Evolutionary conservation across 2,888 invertebrate genomes (phyloP).

Genomic region (Zaprionus bogoriensis): DNA sequence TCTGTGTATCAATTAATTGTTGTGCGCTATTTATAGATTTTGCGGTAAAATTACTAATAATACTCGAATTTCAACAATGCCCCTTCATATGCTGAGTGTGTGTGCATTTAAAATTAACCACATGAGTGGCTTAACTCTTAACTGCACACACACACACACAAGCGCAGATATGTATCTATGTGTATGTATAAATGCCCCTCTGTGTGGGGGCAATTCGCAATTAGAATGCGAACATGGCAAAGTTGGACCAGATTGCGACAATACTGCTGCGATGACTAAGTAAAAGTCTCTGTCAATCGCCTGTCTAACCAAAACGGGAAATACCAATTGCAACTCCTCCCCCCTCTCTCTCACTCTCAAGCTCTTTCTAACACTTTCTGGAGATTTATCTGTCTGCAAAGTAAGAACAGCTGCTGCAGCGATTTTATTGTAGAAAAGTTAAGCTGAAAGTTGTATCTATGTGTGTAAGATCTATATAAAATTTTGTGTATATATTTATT

Average conservation of each 20-base stretch:
- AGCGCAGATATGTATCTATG: not conserved
- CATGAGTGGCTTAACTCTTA: conserved; percentile 48
- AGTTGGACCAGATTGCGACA: conserved; percentile 48
- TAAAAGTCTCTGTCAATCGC: conserved; percentile 43
- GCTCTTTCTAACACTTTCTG: too few species aligned
- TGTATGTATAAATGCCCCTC: conserved; percentile 3
- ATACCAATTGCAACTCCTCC: conserved; percentile 8
- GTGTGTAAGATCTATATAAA: too few species aligned
- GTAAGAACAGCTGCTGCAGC: not conserved
- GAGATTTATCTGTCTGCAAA: not conserved
- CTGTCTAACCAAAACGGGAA: conserved; percentile 44
- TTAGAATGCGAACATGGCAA: conserved; percentile 52
- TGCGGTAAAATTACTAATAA: conserved; percentile 76
- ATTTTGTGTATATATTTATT: too few species aligned
- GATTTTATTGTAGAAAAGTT: too few species aligned
- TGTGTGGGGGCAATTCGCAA: conserved; percentile 42
- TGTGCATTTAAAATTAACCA: conserved; percentile 42
- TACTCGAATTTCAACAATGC: conserved; percentile 70
- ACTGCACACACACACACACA: conserved; percentile 30
- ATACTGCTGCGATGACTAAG: conserved; percentile 50
- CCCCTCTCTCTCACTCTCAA: not conserved
- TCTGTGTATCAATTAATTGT: conserved; percentile 74
- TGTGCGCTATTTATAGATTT: conserved; percentile 68
- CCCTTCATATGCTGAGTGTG: conserved; percentile 35
- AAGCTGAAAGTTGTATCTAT: too few species aligned